phyloP scores from a whole-genome alignment of 35 echinoderm and acorn worm genomes.

The Acanthaster planci region DNA sequence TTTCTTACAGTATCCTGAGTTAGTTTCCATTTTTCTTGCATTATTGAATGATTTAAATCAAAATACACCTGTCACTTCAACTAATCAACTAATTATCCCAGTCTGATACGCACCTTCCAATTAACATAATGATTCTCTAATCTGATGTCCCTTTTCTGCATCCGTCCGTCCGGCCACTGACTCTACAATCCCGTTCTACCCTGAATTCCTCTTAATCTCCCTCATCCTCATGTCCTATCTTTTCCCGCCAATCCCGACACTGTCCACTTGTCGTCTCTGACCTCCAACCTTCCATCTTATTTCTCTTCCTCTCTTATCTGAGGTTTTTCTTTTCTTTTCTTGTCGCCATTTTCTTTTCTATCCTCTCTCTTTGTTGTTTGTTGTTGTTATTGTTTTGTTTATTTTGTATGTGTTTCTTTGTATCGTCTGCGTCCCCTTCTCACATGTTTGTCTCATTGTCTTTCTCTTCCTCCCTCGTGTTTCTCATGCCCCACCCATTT shows the following conservation, averaged over 20 bases:
- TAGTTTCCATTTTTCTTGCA: no score
- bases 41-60: no score
- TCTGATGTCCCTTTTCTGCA: not conserved
- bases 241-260: no score
- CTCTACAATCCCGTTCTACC: not conserved
- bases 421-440: not conserved
- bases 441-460: not conserved
- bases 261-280: no score
- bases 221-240: no score
- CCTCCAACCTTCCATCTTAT: not conserved
- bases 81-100: no score
- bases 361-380: not conserved
- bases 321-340: not conserved
- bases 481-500: not conserved
- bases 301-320: not conserved
- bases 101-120: no score
- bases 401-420: not conserved
- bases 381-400: not conserved
- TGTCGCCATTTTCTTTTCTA: not conserved
- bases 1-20: no score
- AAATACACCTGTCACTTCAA: no score
- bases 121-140: not conserved
- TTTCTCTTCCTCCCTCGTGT: not conserved
- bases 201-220: not conserved
- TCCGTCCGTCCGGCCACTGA: conserved; percentile 1